Percentiles rank a stretch among this genome's conserved stretches.
Evolutionary conservation across 2,113 vertebrate species (phyloP).

Genomic region (Saimiri boliviensis): DNA sequence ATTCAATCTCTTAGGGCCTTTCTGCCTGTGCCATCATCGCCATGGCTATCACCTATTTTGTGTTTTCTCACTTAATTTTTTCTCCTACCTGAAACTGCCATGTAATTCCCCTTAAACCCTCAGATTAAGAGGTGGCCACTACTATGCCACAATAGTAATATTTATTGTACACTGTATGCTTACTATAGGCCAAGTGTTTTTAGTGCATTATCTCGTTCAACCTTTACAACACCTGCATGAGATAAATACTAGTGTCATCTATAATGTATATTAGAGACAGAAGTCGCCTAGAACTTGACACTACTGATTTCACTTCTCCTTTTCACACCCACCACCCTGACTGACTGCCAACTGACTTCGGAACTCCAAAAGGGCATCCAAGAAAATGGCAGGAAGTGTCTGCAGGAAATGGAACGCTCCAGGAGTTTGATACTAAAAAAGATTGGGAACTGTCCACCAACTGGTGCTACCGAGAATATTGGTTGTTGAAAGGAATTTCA

Average conservation of each 20-base stretch:
- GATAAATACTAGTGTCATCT: conserved; percentile 20
- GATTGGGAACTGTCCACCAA: neutral
- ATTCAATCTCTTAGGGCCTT: neutral
- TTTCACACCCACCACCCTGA: neutral
- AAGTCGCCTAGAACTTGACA: neutral
- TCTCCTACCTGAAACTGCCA: neutral
- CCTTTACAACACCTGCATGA: conserved; percentile 18
- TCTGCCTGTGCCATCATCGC: neutral
- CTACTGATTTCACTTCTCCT: neutral
- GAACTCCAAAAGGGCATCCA: neutral
- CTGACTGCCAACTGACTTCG: neutral
- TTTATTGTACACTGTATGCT: neutral
- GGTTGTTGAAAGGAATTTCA: neutral
- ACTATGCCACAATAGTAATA: neutral
- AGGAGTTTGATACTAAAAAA: neutral
- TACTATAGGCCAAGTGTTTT: conserved; percentile 7
- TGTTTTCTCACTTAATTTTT: neutral
- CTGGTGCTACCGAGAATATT: neutral
- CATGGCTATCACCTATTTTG: neutral
- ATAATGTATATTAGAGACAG: conserved; percentile 48
- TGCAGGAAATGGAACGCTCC: neutral
- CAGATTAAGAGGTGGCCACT: neutral
- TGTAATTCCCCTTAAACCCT: neutral
- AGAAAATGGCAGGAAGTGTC: neutral
- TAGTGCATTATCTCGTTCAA: neutral